Percentiles rank a stretch among this genome's conserved stretches.
These are phyloP conservation scores for Nerophis ophidion DNA, from an alignment of 2,113 vertebrate genomes.

Conservation along the genomic window DNA sequence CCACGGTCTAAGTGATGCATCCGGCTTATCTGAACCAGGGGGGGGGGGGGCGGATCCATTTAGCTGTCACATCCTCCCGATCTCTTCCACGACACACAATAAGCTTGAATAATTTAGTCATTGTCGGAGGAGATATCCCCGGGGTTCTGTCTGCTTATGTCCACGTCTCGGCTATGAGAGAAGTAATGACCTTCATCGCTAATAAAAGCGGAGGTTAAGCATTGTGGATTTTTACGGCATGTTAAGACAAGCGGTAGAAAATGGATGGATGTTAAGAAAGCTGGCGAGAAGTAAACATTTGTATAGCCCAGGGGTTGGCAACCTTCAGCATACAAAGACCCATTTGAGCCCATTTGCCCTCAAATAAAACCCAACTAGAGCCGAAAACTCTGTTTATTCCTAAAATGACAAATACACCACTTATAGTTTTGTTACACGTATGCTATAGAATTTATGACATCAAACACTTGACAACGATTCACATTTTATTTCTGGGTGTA, in stretches of 20 bases:
- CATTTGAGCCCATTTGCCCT: too few relatives aligned
- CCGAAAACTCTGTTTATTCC: too few relatives aligned
- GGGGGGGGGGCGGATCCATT: conserved; percentile 52
- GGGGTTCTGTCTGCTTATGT: conserved; percentile 45
- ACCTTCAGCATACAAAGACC: too few relatives aligned
- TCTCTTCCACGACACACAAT: conserved; percentile 55
- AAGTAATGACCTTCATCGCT: conserved; percentile 26
- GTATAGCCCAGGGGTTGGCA: too few relatives aligned
- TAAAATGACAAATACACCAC: too few relatives aligned
- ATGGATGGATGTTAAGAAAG: background rate
- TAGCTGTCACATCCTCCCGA: conserved; percentile 58
- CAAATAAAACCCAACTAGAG: too few relatives aligned
- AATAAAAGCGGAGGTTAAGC: conserved; percentile 6
- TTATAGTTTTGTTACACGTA: too few relatives aligned
- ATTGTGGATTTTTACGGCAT: conserved; percentile 6
- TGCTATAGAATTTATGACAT: too few relatives aligned
- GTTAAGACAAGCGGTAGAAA: background rate
- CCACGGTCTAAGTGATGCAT: conserved; percentile 43
- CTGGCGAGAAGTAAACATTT: background rate
- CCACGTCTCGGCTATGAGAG: conserved; percentile 28
- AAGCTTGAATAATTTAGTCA: conserved; percentile 62
- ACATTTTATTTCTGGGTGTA: too few relatives aligned
- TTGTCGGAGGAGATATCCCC: conserved; percentile 41
- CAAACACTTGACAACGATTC: too few relatives aligned
- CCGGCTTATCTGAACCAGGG: conserved; percentile 2